Base-by-base conservation (phyloP, 2,113 vertebrate genomes). In the Megaceryle maxima region DNA sequence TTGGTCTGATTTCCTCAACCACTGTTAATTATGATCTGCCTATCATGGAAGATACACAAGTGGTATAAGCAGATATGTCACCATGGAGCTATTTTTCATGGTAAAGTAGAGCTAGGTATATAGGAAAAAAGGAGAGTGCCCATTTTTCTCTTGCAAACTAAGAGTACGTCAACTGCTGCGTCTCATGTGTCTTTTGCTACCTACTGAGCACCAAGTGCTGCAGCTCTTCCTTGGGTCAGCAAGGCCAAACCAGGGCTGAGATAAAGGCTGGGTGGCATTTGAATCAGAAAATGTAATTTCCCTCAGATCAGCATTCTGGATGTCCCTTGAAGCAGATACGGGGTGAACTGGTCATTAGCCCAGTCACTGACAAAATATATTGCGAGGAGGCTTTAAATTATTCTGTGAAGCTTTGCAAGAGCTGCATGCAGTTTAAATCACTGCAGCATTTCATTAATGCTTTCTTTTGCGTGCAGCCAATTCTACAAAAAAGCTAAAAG, bases 11-110 rank as follows among this genome's bases (percentile, higher is more conserved):
- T 81, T 84, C 64, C 44, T 66, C 50, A 67, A 53, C 53, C 67
- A 33, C 70, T 53, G 50, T 28, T 94, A 92, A 94, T 69, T 92
- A 82, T 41, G 53, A 94, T 77, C 85, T 87, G 59, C 35, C 14
- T 70, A 79, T 70, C 48, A 62, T 10, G 41, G 57, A 63, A 57
- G 66, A 82, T 28, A 73, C 12, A 84, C 3, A 4, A 84, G 81
- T 44, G 77, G 16, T 43, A 10, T 48, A 82, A 89, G 69, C 17
- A 0, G 12, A 29, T 90, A 82, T 8, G 80, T 92, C 87, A 75
- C 90, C 87, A 94, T 92, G 93, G 91, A 97, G 93, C 62, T 83
- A 28, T 83, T 91, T 60, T 46, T 89, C 88, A 73, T 55, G 73
- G 62, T 35, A 89, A 79, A 82, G n/a, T 15, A 78, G 76, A 80